Conservation (phyloP, 2,797 vertebrate genomes). For the Pseudochirops cupreus region DNA sequence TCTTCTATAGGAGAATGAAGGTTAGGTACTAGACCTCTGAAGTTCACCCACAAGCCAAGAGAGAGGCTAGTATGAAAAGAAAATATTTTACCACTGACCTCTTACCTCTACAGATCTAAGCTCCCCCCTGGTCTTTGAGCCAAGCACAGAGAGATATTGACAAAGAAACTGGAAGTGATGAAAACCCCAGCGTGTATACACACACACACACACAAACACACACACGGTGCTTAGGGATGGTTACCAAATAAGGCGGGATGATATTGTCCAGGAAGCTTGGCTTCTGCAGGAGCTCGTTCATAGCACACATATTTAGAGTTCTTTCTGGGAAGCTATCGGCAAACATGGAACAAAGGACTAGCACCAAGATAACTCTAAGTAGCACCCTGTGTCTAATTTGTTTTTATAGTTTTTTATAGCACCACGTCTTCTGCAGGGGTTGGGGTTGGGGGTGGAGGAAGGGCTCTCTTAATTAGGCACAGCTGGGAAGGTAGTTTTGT, state of each 20-base stretch:
- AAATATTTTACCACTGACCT: neutral
- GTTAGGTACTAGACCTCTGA: neutral
- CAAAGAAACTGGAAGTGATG: neutral
- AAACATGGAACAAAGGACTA: neutral
- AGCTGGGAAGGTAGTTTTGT: neutral
- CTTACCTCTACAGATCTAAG: neutral
- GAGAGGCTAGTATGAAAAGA: neutral
- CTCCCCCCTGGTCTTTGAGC: neutral
- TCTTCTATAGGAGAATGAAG: neutral
- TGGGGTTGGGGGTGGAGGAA: neutral
- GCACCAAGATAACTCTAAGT: neutral
- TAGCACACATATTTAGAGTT: neutral
- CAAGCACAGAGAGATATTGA: neutral
- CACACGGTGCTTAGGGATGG: neutral
- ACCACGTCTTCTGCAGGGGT: neutral
- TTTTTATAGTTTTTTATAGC: neutral
- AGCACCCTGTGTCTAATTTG: neutral
- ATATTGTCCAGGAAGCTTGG: neutral
- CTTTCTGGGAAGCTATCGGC: neutral
- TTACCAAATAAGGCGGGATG: neutral
- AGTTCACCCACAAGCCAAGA: neutral
- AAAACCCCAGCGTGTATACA: neutral
- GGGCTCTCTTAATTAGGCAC: neutral
- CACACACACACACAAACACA: too few species aligned
- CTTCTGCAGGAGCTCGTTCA: neutral